Conservation (phyloP, 2,888 invertebrate genomes). For the Gymnocheta viridis region DNA sequence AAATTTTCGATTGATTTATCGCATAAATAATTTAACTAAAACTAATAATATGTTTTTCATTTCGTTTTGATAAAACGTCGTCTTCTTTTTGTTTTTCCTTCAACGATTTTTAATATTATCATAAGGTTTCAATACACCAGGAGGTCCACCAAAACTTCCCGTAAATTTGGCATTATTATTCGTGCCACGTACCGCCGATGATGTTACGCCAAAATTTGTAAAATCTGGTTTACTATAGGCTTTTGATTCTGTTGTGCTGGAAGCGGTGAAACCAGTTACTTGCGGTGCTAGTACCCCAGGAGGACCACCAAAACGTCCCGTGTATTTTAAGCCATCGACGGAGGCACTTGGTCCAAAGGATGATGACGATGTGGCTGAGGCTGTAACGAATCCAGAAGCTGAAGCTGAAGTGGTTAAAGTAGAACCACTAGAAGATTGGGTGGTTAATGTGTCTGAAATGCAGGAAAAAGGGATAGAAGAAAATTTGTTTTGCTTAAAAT, state of each 20-base stretch:
- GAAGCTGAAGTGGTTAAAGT: conserved; percentile 42
- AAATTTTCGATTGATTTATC: conserved; percentile 14
- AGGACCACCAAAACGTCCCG: conserved; percentile 79
- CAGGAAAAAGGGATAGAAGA: not conserved
- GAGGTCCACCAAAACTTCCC: conserved; percentile 80
- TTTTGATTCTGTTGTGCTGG: conserved; percentile 27
- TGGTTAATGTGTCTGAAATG: conserved; percentile 42
- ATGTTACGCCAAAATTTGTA: conserved; percentile 3
- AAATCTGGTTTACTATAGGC: conserved; percentile 13
- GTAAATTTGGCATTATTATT: conserved; percentile 71
- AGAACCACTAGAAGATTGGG: conserved; percentile 37
- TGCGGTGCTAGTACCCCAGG: conserved; percentile 73
- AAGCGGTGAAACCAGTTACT: conserved; percentile 56
- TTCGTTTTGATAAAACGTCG: not conserved
- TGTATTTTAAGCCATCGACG: conserved; percentile 74
- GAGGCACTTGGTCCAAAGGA: conserved; percentile 21
- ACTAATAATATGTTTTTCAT: conserved; percentile 40
- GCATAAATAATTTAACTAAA: conserved; percentile 71
- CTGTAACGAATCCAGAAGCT: conserved; percentile 50
- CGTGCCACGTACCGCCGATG: not conserved
- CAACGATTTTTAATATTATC: conserved; percentile 76
- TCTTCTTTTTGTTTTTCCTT: not conserved
- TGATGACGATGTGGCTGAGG: not conserved
- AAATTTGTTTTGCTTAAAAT: not conserved
- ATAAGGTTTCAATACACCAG: conserved; percentile 79